Base-by-base conservation (phyloP, 2,888 invertebrate genomes). In the Alcis repandata region DNA sequence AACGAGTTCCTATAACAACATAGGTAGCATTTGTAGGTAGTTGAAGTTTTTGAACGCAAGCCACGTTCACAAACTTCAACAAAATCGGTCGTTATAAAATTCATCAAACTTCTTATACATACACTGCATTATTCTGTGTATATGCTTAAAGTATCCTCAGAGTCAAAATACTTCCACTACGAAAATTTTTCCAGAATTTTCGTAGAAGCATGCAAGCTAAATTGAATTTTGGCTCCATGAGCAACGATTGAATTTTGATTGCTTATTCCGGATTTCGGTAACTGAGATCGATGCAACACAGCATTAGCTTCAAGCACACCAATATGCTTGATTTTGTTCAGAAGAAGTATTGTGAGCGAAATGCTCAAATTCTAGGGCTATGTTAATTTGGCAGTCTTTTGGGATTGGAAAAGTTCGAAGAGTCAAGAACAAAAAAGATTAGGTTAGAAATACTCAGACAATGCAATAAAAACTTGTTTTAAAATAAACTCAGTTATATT, bases 261-360 rank as follows among this genome's bases (percentile, higher is more conserved):
- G 58, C 15, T 13, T 9, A 13, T 15, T 2, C 33, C 32, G 59
- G 40, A 68, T 74, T 70, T 66, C 62, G 69, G 74, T 61, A 51
- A 64, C 59, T 72, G 46, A 79, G 82, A 84, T 86, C 84, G 81
- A 86, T 86, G 86, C 87, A 85, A 79, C 81, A 81, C 79, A 84
- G 85, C 86, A 83, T 82, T 84, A 74, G 80, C 79, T 78, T 80
- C 79, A 79, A 85, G 84, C 75, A 76, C 78, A 79, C 87, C 88
- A 89, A 89, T 89, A 89, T 88, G 84, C 80, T 80, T 83, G 84
- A 86, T 87, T 89, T 86, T 86, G 84, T 87, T 85, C 83, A 78
- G 81, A 68, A 74, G 62, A 68, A 74, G 62, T 63, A 45, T 54
- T 63, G 57, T 13, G 33, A 56, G 51, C 22, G 45, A 40, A 46